Base-by-base conservation (phyloP, 2,888 invertebrate species). In the Thereva unica region DNA sequence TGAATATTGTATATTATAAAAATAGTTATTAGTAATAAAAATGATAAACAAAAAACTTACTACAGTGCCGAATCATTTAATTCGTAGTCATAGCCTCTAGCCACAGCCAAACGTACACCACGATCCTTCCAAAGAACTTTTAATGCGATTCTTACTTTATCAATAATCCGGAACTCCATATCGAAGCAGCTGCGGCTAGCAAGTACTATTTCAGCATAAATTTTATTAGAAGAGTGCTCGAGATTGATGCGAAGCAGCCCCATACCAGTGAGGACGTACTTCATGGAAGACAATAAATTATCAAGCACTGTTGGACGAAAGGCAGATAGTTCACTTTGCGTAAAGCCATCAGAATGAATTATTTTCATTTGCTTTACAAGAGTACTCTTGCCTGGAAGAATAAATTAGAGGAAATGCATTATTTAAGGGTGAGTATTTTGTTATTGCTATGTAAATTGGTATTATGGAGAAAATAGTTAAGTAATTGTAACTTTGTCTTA, bases 301-400 rank as follows among this genome's bases (percentile, higher is more conserved):
- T 87, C 87, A 71, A 87, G 75, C 35, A 87, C 86, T 4, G 87
- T 86, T 1, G 87, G 86, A 73, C 87, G 82, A 74, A 86, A 87
- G 67, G 85, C 85, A 65, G 83, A 82, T 37, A 87, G 77, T 76
- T 88, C 87, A 35, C 85, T 82, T 64, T 78, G 77, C 4, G 86
- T 85, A 75, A 87, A 88, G 9, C 87, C 87, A 77, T 87, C 86
- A 65, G 85, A 85, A 75, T 88, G 87, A 67, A 88, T 87, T 64
- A 88, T 87, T 77, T 87, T 87, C 87, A 88, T 87, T 79, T 88
- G 87, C 75, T 87, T 87, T 4, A 88, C 87, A 69, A 87, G 76
- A 23, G 87, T 88, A 75, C 87, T 87, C 79, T 88, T 88, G 4
- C 87, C 87, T 74, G 54, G n/a, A 1, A n/a, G 2, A 12, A 7